Base-by-base conservation (phyloP, 2,797 vertebrate species). In the Gallirallus australis region DNA sequence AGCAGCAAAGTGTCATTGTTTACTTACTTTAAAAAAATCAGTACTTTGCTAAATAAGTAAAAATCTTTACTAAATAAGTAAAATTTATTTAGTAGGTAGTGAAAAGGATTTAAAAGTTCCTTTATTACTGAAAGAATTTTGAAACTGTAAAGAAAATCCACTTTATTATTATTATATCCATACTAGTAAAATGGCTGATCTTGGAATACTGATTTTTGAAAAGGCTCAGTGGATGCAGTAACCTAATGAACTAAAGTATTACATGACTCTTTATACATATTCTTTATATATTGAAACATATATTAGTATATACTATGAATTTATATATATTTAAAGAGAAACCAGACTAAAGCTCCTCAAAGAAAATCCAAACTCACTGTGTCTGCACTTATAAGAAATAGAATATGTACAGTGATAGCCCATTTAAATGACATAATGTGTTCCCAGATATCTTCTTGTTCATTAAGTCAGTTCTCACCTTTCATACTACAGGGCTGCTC, bases 401-500 rank as follows among this genome's bases (percentile, higher is more conserved):
- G 0, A 31, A 8, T 47, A 60, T 30, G 12, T 72, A 13, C 27
- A 77, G 1, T 13, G 8, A 53, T 40, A 79, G 72, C 15, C 14
- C 7, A 70, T 9, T 47, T 31, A 52, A 79, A 23, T 30, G 4
- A 14, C n/a, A n/a, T 5, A 47, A n/a, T 16, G 7, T 47, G 5
- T 63, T 91, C 83, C n/a, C 73, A 89, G 45, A 20, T 31, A 56
- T 52, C 54, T 94, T 88, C 24, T 45, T 72, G 24, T 65, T 12
- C 25, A 20, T 61, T 78, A 68, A 88, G 24, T n/a, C 57, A 37
- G 23, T 86, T 82, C 80, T 56, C 31, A 47, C 13, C 11, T 20
- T 76, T 89, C 48, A 18, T 75, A 15, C 31, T 91, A 12, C 80
- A 98, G 97, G 45, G 45, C 80, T 79, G 31, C 63, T 20, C 70